Base-by-base conservation (phyloP, 1,140 invertebrate genomes). In the Wasmannia auropunctata region DNA sequence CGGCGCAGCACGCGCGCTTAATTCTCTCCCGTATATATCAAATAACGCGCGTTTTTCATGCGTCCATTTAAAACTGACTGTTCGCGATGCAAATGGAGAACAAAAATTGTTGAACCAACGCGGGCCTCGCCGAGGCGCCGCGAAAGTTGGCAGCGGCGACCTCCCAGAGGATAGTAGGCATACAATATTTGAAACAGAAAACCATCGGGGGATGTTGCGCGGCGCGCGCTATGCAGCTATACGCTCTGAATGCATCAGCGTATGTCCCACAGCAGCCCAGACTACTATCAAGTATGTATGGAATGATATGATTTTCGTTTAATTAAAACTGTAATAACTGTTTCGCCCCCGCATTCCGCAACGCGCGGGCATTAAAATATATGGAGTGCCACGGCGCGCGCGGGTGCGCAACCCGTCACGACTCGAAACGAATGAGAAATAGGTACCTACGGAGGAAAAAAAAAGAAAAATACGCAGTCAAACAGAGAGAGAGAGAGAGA, bases 241-340 rank as follows among this genome's bases (percentile, higher is more conserved):
- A 85, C 49, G 86, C 31, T n/a, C n/a, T 89, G 84, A 91, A 90
- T 86, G 81, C 90, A 79, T 87, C 86, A 88, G 86, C 58, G n/a
- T n/a, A 46, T 46, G 81, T 79, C 62, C 80, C 77, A 54, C 65
- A 58, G 90, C 85, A 87, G 67, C 69, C n/a, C 86, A 40, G 74
- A 67, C 72, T 86, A 74, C 83, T 87, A 74, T 92, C 89, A 91
- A 92, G 84, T 86, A 91, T 91, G 90, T 90, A 91, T 56, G 86
- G 91, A 92, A 92, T 87, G 88, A 91, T 91, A 91, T 92, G 91
- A 92, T 92, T 91, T 91, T 91, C 91, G 87, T 92, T 92, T 92
- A 92, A 92, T 92, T 92, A 92, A 92, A 92, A 92, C 86, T 86
- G 90, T 89, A 90, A 92, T 92, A 93, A 92, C 87, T 91, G 91